Base-by-base conservation (phyloP, 2,888 invertebrate species). In the Orthosia incerta region DNA sequence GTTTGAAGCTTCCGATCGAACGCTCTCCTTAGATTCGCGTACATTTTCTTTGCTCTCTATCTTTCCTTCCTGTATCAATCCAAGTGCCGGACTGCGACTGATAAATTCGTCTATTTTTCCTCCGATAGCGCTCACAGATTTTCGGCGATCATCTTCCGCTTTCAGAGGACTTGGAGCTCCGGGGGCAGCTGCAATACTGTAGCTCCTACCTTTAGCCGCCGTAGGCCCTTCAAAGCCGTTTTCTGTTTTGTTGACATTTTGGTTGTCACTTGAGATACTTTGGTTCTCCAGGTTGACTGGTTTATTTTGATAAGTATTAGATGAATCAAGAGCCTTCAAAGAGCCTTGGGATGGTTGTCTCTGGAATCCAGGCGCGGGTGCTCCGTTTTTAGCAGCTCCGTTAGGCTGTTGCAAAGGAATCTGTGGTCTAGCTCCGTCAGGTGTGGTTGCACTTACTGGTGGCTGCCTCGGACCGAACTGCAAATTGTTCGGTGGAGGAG, bases 391-490 rank as follows among this genome's bases (percentile, higher is more conserved):
- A 66, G 89, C 66, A 80, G 89, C 83, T 18, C 93, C 94, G 93
- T 93, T 94, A 11, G 90, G 76, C 79, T 93, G 92, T 73, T 91
- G 81, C 18, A 51, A 89, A 20, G 88, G 79, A 77, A 88, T 74
- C 71, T 90, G 93, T 23, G 91, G 91, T 73, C 92, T 93, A 7
- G 82, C 70, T 60, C 92, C 91, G 83, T 96, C 96, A 11, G 96
- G 96, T 74, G 95, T 96, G 2, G 91, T 90, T 18, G 89, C 91
- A 70, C 89, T 88, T 4, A 90, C 89, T 72, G 91, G 91, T 18
- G 94, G 94, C 80, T 96, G 96, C 84, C 97, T 93, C 13, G 97
- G 97, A 67, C 96, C 97, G 80, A 96, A 96, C 87, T 96, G 96
- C 55, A 96, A 89, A 83, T 94, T 95, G 80, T 93, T 95, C 55